Base-by-base conservation (phyloP, 2,113 vertebrate species). In the Pagrus major region DNA sequence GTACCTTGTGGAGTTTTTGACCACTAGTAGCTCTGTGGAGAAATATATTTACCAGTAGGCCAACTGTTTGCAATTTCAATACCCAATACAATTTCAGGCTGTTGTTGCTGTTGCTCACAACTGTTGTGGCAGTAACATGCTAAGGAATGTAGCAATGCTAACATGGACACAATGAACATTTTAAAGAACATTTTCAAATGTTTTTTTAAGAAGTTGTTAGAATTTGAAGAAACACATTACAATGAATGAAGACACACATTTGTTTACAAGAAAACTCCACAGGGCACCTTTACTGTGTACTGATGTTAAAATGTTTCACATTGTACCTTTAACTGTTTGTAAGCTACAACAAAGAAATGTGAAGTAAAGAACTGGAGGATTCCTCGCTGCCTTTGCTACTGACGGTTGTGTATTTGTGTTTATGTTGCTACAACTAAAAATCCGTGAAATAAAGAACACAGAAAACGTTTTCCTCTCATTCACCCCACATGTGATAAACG, bases 381-480 rank as follows among this genome's bases (percentile, higher is more conserved):
- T 20, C 3, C 20, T 60, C 6, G 52, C 8, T 5, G 2, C 46
- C 52, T 46, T 25, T 0, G 21, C 5, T 21, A 35, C 74, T n/a
- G 1, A 63, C 12, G 16, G 0, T 55, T 49, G 23, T 8, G 27
- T 75, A 39, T 65, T 71, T 37, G 37, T n/a, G 0, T 41, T 47
- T 68, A 25, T 39, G n/a, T 71, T 0, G n/a, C n/a, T 56, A n/a
- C 1, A 0, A 66, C 39, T 3, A 25, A 14, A 72, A 23, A 29
- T 23, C 4, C 25, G 60, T 23, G 5, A 27, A 12, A 3, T 1
- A 42, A 51, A 29, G 9, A 49, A 37, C 52, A 29, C 47, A 47
- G 31, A 55, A 71, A 35, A 56, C 20, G 27, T 61, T 80, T 51
- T 18, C 6, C 9, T 52, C 15, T 37, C 14, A 46, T 56, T 70